Percentiles rank a stretch among this genome's conserved stretches.
phyloP scores from a whole-genome alignment of 2,888 invertebrate species.

The Yponomeuta plumbellus region DNA sequence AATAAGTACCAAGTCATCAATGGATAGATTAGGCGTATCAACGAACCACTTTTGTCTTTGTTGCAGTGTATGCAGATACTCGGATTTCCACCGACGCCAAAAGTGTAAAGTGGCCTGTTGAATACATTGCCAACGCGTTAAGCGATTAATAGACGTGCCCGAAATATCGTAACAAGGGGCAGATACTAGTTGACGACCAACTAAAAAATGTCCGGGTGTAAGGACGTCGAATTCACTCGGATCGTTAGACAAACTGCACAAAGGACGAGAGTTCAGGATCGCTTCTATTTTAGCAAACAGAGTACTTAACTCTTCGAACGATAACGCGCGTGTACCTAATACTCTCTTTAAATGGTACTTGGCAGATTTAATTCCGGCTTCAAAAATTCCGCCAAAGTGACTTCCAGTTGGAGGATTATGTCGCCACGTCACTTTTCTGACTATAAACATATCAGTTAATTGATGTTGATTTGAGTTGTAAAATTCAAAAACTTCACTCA shows the following conservation, averaged over 20 bases:
- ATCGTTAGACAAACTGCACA: too few relatives aligned
- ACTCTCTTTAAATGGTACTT: not conserved
- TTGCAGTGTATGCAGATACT: constrained; percentile 12
- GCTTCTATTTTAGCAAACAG: too few relatives aligned
- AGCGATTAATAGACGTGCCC: not conserved
- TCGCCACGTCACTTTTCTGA: not conserved
- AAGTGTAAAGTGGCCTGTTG: constrained; percentile 12
- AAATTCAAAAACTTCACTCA: constrained; percentile 7
- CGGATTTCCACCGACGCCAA: constrained; percentile 11
- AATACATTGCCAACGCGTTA: constrained; percentile 14
- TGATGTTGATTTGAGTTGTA: constrained; percentile 5
- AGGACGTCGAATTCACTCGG: too few relatives aligned
- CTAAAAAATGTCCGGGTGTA: too few relatives aligned
- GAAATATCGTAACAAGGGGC: constrained; percentile 9
- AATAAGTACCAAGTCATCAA: not conserved
- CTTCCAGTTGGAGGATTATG: not conserved
- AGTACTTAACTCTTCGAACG: not conserved
- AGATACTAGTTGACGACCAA: too few relatives aligned
- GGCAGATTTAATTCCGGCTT: not conserved
- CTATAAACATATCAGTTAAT: not conserved
- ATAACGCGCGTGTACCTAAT: not conserved
- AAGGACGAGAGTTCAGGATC: too few relatives aligned
- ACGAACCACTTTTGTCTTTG: constrained; percentile 12
- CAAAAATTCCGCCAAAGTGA: constrained; percentile 5
- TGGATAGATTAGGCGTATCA: constrained; percentile 2